These are phyloP conservation scores for Aphelocoma coerulescens DNA, from an alignment of 2,113 vertebrate genomes.

Conservation along the genomic window DNA sequence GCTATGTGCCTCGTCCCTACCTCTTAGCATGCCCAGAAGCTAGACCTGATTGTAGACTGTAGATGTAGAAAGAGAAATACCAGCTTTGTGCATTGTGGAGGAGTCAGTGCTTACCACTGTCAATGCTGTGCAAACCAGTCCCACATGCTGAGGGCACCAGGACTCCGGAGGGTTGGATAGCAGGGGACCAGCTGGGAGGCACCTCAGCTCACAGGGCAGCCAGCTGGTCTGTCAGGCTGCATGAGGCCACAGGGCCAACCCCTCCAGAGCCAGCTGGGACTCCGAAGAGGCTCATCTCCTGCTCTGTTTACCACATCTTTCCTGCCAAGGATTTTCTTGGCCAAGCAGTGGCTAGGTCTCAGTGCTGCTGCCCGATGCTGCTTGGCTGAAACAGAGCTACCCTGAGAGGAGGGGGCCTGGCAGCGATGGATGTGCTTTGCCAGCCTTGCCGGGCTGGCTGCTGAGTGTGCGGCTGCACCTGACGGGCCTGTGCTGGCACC, in stretches of 20 bases:
- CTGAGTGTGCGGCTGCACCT: neutral
- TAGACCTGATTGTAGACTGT: neutral
- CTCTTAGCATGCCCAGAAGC: neutral
- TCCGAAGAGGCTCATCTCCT: accelerated
- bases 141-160: neutral
- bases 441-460: neutral
- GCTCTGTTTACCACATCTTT: neutral
- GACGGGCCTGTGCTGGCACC: slow-evolving; percentile 22
- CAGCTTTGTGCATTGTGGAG: neutral
- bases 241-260: neutral
- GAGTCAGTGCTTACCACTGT: neutral
- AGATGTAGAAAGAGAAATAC: neutral
- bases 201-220: neutral
- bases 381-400: neutral
- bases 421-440: neutral
- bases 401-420: neutral
- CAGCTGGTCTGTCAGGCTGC: neutral
- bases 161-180: neutral
- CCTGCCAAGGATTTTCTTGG: neutral
- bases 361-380: neutral
- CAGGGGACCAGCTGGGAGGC: neutral
- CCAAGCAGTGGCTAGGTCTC: neutral
- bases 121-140: neutral
- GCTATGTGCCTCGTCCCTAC: accelerated
- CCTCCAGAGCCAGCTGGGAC: neutral